Conservation (phyloP, 2,888 invertebrate species). For the Romanomermis culicivorax region DNA sequence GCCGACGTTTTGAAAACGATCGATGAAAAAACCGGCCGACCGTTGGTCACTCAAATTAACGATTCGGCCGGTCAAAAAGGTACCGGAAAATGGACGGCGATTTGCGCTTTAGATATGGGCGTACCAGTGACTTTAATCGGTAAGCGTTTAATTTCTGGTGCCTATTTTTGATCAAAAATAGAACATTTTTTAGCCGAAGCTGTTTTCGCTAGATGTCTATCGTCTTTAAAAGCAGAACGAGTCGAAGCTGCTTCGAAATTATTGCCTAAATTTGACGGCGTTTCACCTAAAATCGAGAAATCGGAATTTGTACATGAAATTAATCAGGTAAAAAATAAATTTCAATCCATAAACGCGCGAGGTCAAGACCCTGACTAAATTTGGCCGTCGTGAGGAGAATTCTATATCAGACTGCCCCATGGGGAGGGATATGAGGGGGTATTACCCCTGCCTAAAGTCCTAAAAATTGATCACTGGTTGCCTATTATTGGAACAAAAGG, state of each 20-base stretch:
- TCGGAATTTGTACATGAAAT: conserved; percentile 59
- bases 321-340: conserved; percentile 42
- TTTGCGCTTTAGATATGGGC: conserved; percentile 80
- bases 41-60: conserved; percentile 66
- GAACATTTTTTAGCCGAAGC: conserved; percentile 55
- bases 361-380: no score
- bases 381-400: no score
- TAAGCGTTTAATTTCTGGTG: conserved; percentile 14
- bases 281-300: no score
- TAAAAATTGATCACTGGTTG: no score
- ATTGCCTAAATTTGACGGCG: no score
- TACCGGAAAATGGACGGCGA: conserved; percentile 98
- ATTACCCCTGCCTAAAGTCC: no score
- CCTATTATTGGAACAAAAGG: no score
- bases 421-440: no score
- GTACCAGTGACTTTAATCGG: conserved; percentile 89
- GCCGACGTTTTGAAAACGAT: conserved; percentile 74
- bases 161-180: neutral
- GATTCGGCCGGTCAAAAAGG: conserved; percentile 90
- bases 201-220: conserved; percentile 84
- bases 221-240: conserved; percentile 68
- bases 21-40: conserved; percentile 50
- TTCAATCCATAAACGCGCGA: no score
- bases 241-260: conserved; percentile 54
- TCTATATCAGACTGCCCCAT: no score